phyloP scores from a whole-genome alignment of 1,140 invertebrate genomes.

The Lordiphosa collinella region DNA sequence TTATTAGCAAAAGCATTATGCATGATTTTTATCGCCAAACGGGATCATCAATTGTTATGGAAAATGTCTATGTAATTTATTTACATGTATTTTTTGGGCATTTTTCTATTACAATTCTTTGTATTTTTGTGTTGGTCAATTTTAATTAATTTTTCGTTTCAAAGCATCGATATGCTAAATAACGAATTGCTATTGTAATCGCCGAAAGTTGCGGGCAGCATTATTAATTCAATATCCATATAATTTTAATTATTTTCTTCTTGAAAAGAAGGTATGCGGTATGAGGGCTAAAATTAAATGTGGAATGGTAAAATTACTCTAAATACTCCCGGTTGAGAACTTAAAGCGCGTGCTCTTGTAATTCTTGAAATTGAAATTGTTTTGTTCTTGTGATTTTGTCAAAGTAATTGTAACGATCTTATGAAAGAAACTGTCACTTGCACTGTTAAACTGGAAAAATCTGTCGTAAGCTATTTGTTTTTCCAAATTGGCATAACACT shows the following conservation, averaged over 20 bases:
- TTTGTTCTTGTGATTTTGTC: no score
- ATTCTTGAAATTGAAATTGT: no score
- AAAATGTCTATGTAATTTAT: conserved; percentile 39
- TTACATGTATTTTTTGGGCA: conserved; percentile 9
- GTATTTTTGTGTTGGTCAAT: conserved; percentile 12
- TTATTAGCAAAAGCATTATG: conserved; percentile 47
- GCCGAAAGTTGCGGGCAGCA: neutral
- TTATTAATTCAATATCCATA: conserved; percentile 31
- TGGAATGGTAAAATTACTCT: no score
- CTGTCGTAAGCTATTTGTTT: no score
- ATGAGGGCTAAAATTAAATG: no score
- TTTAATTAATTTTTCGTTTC: conserved; percentile 58
- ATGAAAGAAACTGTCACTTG: no score
- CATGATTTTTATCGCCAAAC: conserved; percentile 36
- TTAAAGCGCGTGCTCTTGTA: no score
- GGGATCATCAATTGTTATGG: conserved; percentile 51
- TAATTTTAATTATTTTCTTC: conserved; percentile 23
- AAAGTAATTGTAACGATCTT: no score
- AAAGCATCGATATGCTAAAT: neutral
- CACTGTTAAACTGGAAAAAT: no score
- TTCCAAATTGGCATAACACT: no score
- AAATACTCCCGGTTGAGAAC: no score
- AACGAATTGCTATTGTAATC: conserved; percentile 5
- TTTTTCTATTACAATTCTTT: conserved; percentile 25
- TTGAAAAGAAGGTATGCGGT: no score